A percentile compares a stretch with the other conserved stretches of the same genome.
Evolutionary conservation across 2,113 vertebrate species (phyloP).

Genomic region (Motacilla alba): DNA sequence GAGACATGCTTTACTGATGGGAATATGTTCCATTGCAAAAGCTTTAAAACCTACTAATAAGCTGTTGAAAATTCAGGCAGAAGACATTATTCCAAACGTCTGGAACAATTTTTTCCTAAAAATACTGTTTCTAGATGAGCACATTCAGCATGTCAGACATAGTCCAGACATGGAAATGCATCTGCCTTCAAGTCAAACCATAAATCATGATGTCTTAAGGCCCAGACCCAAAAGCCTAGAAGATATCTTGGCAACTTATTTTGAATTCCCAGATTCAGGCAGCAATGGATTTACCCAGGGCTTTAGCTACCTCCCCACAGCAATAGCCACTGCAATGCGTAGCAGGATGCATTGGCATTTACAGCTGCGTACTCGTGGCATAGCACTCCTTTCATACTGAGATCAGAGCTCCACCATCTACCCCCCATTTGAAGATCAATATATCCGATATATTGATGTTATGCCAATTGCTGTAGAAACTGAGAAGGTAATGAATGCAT

Average conservation of each 20-base stretch:
- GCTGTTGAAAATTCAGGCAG: neutral
- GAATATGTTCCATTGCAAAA: neutral
- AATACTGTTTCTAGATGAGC: neutral
- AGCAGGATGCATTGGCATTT: neutral
- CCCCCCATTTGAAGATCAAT: neutral
- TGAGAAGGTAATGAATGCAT: neutral
- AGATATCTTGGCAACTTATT: neutral
- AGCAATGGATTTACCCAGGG: neutral
- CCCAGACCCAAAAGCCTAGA: neutral
- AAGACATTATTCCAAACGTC: neutral
- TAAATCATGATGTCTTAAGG: neutral
- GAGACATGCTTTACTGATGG: neutral
- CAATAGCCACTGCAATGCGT: neutral
- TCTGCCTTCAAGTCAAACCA: neutral
- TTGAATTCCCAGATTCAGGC: neutral
- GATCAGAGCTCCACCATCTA: neutral
- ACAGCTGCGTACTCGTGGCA: neutral
- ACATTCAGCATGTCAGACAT: neutral
- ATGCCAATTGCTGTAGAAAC: neutral
- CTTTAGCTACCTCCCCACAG: neutral
- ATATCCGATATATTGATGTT: neutral
- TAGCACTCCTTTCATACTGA: neutral
- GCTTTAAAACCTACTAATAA: neutral
- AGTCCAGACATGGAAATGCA: neutral
- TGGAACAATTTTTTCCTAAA: conserved; percentile 13